Base-by-base conservation (phyloP, 2,888 invertebrate genomes). In the Cotesia congregata region DNA sequence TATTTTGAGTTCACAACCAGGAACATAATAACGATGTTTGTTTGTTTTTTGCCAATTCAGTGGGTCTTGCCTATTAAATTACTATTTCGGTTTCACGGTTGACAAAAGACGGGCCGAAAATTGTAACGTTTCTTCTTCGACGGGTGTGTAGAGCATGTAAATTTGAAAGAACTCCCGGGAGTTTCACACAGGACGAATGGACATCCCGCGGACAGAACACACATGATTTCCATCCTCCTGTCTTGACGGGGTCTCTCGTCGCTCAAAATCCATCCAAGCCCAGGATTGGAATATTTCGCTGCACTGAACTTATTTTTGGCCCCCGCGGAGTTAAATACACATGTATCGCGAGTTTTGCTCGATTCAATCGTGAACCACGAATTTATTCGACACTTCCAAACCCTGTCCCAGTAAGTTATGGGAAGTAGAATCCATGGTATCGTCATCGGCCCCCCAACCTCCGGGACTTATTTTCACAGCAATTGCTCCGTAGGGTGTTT, bases 241-340 rank as follows among this genome's bases (percentile, higher is more conserved):
- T 17, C 71, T 71, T 67, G 40, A 59, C 20, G 73, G 50, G 67
- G 76, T 65, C 40, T 72, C 70, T 20, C 60, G 30, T 30, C 30
- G 30, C 30, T 30, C 72, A 72, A 70, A 78, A 69, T 64, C 40
- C 50, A 62, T 74, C 61, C 64, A 68, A 72, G 67, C 70, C 61
- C 64, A 68, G 74, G 67, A 78, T 72, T 67, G 67, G 60, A 74
- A 71, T 77, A 74, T 74, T 77, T 72, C 71, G 7, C 12, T 50
- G 12, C 71, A 59, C 67, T 68, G 40, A 60, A 65, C 30, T 30
- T 30, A 30, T 30, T 30, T 30, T 30, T 30, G 30, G 67, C 75
- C 79, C 83, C 82, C 77, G 76, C 79, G 67, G 83, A 77, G 83
- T 81, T 83, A 83, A 83, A 81, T 77, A 82, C 79, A 75, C 67